Base-by-base conservation (phyloP, 2,797 vertebrate species). In the Paguma larvata region DNA sequence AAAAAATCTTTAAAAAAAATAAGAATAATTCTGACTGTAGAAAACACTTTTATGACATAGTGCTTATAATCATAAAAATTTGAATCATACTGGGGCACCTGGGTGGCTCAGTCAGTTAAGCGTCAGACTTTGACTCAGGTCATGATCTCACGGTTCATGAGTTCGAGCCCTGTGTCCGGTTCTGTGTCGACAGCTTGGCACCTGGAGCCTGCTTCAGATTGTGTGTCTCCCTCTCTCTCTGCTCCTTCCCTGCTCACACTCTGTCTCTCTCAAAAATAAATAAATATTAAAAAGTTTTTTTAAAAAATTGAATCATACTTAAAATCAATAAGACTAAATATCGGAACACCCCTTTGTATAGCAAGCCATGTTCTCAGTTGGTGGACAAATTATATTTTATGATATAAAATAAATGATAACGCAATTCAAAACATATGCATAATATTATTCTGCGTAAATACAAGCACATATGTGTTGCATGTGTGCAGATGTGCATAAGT, bases 281-380 rank as follows among this genome's bases (percentile, higher is more conserved):
- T 65, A 65, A 53, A 59, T 14, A 48, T 14, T 23, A 59, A 59
- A 59, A 3, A 9, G 13, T 48, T 48, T 48, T 23, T 59, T 59
- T 34, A 93, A 87, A 78, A 79, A 59, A 65, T 67, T 59, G 12
- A 51, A 63, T 56, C 25, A 73, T 44, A 3, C 3, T 89, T 70
- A 32, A 56, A 79, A 85, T 73, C 32, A 91, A 3, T n/a, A 65
- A 84, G 12, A 67, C 38, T 63, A 51, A 88, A 48, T 91, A 46
- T 11, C 14, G 30, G 38, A 51, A 15, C 15, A 73, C 23, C 48
- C 30, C 83, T 16, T 91, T 72, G 23, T 3, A 32, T 3, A 56
- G 48, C 32, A 72, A 94, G 3, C 16, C 18, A 4, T 32, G 53
- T 19, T 19, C 62, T 83, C 7, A 1, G 11, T 34, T 46, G 15